Conservation (phyloP, 2,797 vertebrate species). For the Sorex maritimensis region DNA sequence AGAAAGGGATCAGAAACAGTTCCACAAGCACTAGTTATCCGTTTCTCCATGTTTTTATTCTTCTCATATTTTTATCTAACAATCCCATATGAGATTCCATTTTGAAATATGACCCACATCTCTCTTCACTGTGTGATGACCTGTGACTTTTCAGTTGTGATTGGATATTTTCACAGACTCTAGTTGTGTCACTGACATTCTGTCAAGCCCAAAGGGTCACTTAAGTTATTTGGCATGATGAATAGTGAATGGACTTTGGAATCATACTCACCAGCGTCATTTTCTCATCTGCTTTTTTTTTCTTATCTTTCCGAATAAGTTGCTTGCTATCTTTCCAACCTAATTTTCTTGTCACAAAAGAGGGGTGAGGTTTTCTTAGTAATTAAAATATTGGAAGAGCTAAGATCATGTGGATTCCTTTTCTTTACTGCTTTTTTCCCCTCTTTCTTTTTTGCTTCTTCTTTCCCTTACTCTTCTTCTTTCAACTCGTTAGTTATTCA, state of each 20-base stretch:
- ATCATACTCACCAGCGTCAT: not conserved
- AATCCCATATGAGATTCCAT: not conserved
- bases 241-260: not conserved
- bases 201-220: too few relatives aligned
- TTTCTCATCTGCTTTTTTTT: not conserved
- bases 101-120: not conserved
- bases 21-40: too few relatives aligned
- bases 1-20: not conserved
- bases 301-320: not conserved
- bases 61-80: not conserved
- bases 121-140: not conserved
- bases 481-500: not conserved
- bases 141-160: not conserved
- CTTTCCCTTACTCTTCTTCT: not conserved
- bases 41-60: not conserved
- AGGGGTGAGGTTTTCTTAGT: not conserved
- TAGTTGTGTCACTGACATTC: not conserved
- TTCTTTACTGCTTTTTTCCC: not conserved
- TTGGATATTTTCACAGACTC: not conserved
- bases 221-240: not conserved
- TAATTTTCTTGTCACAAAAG: not conserved
- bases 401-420: not conserved
- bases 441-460: fast-evolving
- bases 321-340: not conserved
- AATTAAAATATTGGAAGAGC: not conserved